phyloP scores from a whole-genome alignment of 2,113 vertebrate genomes.

The Aviceda subcristata region DNA sequence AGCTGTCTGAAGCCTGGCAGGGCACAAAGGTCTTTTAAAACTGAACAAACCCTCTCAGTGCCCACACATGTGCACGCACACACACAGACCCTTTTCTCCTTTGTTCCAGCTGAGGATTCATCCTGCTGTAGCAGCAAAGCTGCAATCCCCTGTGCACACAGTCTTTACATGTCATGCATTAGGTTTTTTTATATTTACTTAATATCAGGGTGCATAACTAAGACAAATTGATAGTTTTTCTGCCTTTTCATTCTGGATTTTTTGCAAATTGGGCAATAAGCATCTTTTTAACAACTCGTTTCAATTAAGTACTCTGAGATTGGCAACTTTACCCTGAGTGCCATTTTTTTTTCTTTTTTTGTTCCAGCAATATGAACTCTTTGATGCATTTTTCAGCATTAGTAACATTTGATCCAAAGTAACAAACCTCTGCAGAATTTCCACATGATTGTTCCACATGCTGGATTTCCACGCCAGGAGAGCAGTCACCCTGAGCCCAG shows the following conservation, averaged over 20 bases:
- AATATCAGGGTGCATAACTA: background rate
- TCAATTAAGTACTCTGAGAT: background rate
- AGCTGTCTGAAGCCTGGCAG: background rate
- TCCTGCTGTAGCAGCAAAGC: background rate
- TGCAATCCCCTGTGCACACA: background rate
- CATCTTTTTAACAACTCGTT: background rate
- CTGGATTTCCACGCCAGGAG: background rate
- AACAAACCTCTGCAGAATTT: background rate
- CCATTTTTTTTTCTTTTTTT: background rate
- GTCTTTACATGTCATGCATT: background rate
- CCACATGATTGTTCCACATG: background rate
- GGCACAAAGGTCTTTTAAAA: conserved; percentile 9
- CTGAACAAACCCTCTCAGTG: background rate
- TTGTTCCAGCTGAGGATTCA: background rate
- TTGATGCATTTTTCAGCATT: background rate
- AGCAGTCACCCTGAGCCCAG: background rate
- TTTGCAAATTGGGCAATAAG: background rate
- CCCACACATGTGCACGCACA: background rate
- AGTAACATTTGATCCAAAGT: background rate
- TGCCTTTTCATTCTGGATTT: background rate
- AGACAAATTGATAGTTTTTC: background rate
- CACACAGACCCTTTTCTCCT: background rate
- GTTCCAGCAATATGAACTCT: background rate
- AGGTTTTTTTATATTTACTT: background rate
- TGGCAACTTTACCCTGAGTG: background rate